Evolutionary conservation across 2,113 vertebrate species (phyloP).

Genomic region (Rhegmatorhina hoffmannsi): DNA sequence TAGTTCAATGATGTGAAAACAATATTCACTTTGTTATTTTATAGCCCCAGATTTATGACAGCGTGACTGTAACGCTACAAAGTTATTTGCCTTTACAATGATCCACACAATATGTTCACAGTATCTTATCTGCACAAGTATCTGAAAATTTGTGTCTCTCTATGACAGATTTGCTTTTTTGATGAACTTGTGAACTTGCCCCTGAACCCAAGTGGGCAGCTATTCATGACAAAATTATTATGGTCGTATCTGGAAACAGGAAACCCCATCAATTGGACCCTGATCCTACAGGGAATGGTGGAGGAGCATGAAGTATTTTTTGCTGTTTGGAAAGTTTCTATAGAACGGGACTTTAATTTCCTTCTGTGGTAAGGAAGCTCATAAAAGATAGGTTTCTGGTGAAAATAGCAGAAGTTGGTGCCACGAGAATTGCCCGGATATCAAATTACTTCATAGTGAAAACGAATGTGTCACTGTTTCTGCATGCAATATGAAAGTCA

Average conservation of each 20-base stretch:
- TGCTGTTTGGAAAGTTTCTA: neutral
- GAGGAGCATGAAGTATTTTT: neutral
- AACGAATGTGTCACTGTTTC: neutral
- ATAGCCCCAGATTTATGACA: neutral
- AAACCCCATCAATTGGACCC: neutral
- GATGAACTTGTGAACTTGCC: neutral
- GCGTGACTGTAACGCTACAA: neutral
- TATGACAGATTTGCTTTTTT: neutral
- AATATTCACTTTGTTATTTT: neutral
- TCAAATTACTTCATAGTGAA: neutral
- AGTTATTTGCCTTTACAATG: neutral
- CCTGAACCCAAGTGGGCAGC: neutral
- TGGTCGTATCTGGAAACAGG: neutral
- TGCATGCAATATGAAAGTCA: rapidly evolving
- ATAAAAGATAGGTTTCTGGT: neutral
- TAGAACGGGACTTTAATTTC: neutral
- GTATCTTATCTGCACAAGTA: neutral
- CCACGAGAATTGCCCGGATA: rapidly evolving
- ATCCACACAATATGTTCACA: neutral
- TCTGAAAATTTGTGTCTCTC: neutral
- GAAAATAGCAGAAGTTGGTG: neutral
- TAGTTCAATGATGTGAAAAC: neutral
- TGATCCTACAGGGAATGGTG: neutral
- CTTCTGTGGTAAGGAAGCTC: neutral
- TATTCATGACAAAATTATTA: neutral